Percentiles rank a stretch among this genome's conserved stretches.
Evolutionary conservation across 2,113 vertebrate genomes (phyloP).

Genomic region (Etia nguti): DNA sequence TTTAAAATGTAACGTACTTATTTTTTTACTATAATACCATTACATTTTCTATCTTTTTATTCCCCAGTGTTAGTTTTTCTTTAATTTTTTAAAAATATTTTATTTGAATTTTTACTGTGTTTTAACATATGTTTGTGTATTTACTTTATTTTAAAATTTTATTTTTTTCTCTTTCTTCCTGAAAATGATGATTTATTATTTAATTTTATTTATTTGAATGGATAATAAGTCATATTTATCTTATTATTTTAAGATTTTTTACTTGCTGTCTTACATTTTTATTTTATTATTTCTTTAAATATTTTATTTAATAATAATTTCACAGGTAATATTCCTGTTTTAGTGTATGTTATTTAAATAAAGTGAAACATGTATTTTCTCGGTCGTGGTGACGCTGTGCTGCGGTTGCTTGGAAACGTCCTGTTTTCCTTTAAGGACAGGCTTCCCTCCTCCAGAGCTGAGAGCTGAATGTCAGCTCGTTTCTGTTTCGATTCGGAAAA

Average conservation of each 20-base stretch:
- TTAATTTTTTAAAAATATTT: background rate
- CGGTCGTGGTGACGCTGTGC: background rate
- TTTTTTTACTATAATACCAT: background rate
- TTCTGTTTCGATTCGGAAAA: no score
- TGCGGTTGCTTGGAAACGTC: background rate
- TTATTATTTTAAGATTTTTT: background rate
- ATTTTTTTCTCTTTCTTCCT: background rate
- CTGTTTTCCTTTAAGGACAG: background rate
- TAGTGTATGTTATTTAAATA: no score
- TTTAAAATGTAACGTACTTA: no score
- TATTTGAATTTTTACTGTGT: background rate
- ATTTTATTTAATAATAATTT: background rate
- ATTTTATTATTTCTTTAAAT: background rate
- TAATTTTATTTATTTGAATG: background rate
- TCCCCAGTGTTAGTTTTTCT: accelerated
- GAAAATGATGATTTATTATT: background rate
- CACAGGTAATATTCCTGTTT: no score
- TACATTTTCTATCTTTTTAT: background rate
- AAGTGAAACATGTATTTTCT: background rate
- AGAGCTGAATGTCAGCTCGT: no score
- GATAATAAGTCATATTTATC: background rate
- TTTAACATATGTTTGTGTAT: background rate
- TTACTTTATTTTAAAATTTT: background rate
- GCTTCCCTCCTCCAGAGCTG: background rate
- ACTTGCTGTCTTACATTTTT: background rate